phyloP scores from a whole-genome alignment of 2,797 vertebrate genomes.

The Halcyon smyrnensis region DNA sequence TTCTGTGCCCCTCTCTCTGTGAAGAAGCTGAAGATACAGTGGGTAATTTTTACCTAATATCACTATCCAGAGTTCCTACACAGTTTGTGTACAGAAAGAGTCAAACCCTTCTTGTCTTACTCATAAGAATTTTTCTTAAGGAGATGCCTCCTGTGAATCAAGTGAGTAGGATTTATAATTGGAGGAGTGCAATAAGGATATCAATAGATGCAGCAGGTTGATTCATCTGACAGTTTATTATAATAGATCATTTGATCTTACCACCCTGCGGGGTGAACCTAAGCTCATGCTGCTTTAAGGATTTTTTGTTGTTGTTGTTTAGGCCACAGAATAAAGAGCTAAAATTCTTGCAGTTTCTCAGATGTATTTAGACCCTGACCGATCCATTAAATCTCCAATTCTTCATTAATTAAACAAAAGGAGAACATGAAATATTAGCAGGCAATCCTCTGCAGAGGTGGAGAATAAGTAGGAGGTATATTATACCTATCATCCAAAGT shows the following conservation, averaged over 20 bases:
- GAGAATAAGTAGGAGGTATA: background rate
- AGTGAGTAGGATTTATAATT: conserved; percentile 49
- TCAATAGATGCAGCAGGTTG: conserved; percentile 47
- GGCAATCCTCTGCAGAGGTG: background rate
- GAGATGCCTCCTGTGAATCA: conserved; percentile 22
- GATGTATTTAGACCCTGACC: background rate
- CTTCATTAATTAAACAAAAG: conserved; percentile 48
- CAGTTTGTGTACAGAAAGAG: background rate
- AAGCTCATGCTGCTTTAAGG: background rate
- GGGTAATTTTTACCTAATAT: conserved; percentile 5
- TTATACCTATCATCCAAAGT: background rate
- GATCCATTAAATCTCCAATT: background rate
- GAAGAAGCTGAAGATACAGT: background rate
- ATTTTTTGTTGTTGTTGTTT: background rate
- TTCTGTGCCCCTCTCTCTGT: background rate
- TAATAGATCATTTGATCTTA: conserved; percentile 50
- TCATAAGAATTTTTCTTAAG: background rate
- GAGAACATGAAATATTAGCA: conserved; percentile 41
- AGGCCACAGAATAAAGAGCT: background rate
- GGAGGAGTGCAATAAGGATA: conserved; percentile 46
- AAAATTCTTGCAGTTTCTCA: background rate
- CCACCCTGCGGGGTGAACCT: conserved; percentile 18
- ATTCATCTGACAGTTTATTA: conserved; percentile 57
- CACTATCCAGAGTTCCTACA: background rate
- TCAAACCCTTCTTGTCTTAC: conserved; percentile 21